Evolutionary conservation across 2,888 invertebrate species (phyloP).

Genomic region (Scaptomyza cyrtandrae): DNA sequence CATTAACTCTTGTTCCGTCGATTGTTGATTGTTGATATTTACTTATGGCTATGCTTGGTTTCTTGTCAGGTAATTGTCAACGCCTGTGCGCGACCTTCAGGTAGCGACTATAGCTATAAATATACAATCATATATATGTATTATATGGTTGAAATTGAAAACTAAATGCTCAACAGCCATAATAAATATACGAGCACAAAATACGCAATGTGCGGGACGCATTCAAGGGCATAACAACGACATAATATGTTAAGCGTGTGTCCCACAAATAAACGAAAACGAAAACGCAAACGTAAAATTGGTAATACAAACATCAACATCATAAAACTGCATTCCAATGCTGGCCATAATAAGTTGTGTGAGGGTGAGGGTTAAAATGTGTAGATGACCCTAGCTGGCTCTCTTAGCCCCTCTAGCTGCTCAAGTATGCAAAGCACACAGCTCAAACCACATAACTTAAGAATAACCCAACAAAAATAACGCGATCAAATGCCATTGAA

Average conservation of each 20-base stretch:
- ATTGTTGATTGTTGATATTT: conserved; percentile 34
- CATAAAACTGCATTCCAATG: conserved; percentile 64
- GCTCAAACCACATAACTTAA: conserved; percentile 20
- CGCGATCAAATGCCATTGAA: conserved; percentile 65
- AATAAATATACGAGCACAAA: conserved; percentile 37
- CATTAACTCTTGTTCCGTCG: conserved; percentile 33
- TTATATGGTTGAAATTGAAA: conserved; percentile 49
- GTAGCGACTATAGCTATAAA: conserved; percentile 26
- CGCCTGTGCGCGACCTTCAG: conserved; percentile 49
- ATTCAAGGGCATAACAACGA: conserved; percentile 53
- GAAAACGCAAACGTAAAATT: conserved; percentile 25
- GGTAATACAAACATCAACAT: conserved; percentile 14
- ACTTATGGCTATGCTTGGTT: conserved; percentile 33
- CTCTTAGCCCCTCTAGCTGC: conserved; percentile 1
- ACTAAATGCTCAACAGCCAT: conserved; percentile 40
- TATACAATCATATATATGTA: conserved; percentile 12
- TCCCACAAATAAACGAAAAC: conserved; percentile 16
- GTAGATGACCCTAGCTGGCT: conserved; percentile 32
- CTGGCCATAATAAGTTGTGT: conserved; percentile 30
- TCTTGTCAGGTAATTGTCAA: conserved; percentile 45
- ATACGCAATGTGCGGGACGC: conserved; percentile 23
- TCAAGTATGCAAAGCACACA: conserved; percentile 61
- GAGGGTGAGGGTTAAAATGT: conserved; percentile 53
- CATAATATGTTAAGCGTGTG: conserved; percentile 19
- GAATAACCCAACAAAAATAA: conserved; percentile 24